phyloP scores from a whole-genome alignment of 2,888 invertebrate species.

The Perizoma affinitatum region DNA sequence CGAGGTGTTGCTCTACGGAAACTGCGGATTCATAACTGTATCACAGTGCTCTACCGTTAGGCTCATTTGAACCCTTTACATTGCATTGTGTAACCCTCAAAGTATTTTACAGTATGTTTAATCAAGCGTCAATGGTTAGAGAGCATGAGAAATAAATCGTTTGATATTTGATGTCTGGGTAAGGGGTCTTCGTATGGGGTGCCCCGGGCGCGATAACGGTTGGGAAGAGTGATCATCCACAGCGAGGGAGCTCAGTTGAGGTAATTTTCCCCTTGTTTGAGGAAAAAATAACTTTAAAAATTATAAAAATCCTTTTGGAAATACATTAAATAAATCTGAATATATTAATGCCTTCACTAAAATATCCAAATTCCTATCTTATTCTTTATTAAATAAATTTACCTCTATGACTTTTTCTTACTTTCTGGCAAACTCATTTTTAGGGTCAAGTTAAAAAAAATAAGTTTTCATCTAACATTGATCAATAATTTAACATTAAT shows the following conservation, averaged over 20 bases:
- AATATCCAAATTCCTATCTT: too few species aligned
- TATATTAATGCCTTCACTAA: too few species aligned
- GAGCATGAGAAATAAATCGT: conserved; percentile 35
- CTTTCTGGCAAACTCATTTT: too few species aligned
- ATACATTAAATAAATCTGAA: too few species aligned
- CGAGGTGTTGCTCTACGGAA: conserved; percentile 71
- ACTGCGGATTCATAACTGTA: conserved; percentile 61
- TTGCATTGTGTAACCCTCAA: conserved; percentile 27
- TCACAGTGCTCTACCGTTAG: conserved; percentile 38
- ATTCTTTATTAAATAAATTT: too few species aligned
- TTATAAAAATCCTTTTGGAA: too few species aligned
- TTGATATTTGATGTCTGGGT: conserved; percentile 45
- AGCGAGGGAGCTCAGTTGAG: conserved; percentile 50
- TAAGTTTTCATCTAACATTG: too few species aligned
- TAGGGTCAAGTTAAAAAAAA: too few species aligned
- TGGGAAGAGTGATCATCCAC: conserved; percentile 75
- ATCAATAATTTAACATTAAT: too few species aligned
- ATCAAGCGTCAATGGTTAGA: conserved; percentile 46
- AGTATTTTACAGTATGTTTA: not conserved
- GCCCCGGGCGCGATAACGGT: conserved; percentile 71
- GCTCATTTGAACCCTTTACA: conserved; percentile 30
- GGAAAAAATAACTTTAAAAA: conserved; percentile 21
- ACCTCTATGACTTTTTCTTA: too few species aligned
- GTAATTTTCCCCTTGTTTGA: conserved; percentile 41
- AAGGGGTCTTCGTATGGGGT: conserved; percentile 66